Evolutionary conservation across 2,113 vertebrate genomes (phyloP), one percentile per base, ranked within the genome.

Genomic region (Melanerpes formicivorus): DNA sequence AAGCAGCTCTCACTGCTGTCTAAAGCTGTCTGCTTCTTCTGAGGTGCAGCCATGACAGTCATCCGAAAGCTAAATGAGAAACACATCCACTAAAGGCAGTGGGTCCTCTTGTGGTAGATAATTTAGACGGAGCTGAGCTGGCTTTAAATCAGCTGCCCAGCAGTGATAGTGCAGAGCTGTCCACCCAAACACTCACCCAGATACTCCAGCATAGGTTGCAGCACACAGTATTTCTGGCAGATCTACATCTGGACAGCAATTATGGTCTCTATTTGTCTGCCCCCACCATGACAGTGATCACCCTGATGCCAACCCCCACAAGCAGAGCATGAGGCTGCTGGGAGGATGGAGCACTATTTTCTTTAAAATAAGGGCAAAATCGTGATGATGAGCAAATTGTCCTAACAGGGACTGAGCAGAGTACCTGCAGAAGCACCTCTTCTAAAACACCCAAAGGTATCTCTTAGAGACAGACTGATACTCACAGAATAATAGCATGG

Each of bases 61-160:
- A 76, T 76, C 65, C 3, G 23, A 71, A 77, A 88, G 50, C 72
- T 64, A 67, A 62, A 15, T 18, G 64, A 72, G 67, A 87, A 91
- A 48, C 50, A 8, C 59, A 63, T 70, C 64, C 16, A 2, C 56
- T 78, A 52, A 74, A 72, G 5, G 14, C 23, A 2, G 75, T 60
- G 86, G 81, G 93, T 95, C 90, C 91, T 69, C 94, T 80, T 77
- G 93, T 78, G 84, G 94, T 32, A 52, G 82, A 30, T 60, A 37
- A n/a, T 80, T 80, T 65, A 34, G 5, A 12, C 3, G 73, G 79
- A 91, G 75, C 76, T 19, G 32, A 60, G 27, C 87, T 67, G 8
- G 40, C 58, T 42, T 62, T 46, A 5, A 17, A 78, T 32, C 77
- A 64, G 64, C 69, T 67, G 54, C 72, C 34, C 11, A 3, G 79